Base-by-base conservation (phyloP, 2,113 vertebrate species). In the Hucho hucho region DNA sequence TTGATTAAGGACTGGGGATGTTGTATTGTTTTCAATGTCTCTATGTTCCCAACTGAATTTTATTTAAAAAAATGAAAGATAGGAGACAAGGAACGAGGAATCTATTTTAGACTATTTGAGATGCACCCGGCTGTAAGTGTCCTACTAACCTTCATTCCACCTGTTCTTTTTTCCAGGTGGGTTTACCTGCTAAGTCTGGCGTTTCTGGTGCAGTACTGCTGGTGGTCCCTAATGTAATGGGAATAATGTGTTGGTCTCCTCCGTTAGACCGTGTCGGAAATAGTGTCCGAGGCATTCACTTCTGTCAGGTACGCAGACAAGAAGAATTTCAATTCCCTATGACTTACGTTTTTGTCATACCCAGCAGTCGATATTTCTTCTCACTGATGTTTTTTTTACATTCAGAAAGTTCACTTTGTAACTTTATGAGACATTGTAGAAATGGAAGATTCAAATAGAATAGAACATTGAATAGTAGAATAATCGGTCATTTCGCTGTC, bases 181-280 rank as follows among this genome's bases (percentile, higher is more conserved):
- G 96, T 29, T 87, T 97, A 72, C 96, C 96, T 3, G 96, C 95
- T 64, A 97, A 97, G 81, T 97, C 96, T 53, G 95, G 95, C 0
- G 90, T 97, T 26, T 96, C 95, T 2, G 96, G 96, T 32, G 96
- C 94, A n/a, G 93, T 97, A 29, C 88, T 97, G 61, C 88, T 97
- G 70, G 94, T 97, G 76, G 96, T 97, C 13, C 96, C 96, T 74
- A 97, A 96, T 69, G 92, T 97, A 58, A 97, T 97, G 96, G 96
- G 96, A 2, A 83, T 97, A 75, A 93, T 97, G 94, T 96, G 96
- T 69, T 95, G 95, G 89, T 97, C 96, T 2, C 96, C 96, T 3
- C 92, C 94, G 0, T 73, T 97, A 74, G 95, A 97, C 82, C 94
- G 94, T 29, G 87, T 95, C 4, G 96, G 96, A 43, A 97, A 97